These are phyloP conservation scores for Lacanobia wlatinum DNA, from an alignment of 2,888 invertebrate species.

Conservation along the genomic window DNA sequence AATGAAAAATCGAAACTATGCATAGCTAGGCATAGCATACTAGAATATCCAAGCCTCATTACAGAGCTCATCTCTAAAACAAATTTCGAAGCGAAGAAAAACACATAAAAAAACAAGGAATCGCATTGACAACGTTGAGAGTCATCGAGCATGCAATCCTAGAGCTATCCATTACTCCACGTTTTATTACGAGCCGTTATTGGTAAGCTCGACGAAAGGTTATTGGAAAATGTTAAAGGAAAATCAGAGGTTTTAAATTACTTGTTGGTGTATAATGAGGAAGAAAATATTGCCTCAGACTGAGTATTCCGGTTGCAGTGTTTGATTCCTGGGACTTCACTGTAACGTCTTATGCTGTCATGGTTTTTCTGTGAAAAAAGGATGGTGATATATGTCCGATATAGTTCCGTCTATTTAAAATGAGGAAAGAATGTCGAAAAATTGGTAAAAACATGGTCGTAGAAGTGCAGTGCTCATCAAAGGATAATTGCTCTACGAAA, in stretches of 20 bases:
- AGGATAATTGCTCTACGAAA: too few relatives aligned
- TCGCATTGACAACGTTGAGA: not conserved
- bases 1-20: too few relatives aligned
- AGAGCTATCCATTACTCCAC: conserved; percentile 16
- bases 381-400: too few relatives aligned
- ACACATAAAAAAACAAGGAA: not conserved
- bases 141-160: conserved; percentile 31
- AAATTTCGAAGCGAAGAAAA: not conserved
- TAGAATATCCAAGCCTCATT: not conserved
- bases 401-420: too few relatives aligned
- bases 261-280: not conserved
- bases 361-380: too few relatives aligned
- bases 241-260: conserved; percentile 21
- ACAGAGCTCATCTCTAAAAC: not conserved
- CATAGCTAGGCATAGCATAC: too few relatives aligned
- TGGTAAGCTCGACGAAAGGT: conserved; percentile 1
- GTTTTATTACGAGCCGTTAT: conserved; percentile 37
- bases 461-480: too few relatives aligned
- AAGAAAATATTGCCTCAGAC: conserved; percentile 4
- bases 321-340: not conserved
- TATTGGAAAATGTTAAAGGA: conserved; percentile 30
- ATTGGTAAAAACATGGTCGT: too few relatives aligned
- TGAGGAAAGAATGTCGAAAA: too few relatives aligned
- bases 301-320: not conserved
- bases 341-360: too few relatives aligned